Percentiles rank a stretch among this genome's conserved stretches.
Evolutionary conservation across 2,888 invertebrate species (phyloP).

Genomic region (Ellobium chinense): DNA sequence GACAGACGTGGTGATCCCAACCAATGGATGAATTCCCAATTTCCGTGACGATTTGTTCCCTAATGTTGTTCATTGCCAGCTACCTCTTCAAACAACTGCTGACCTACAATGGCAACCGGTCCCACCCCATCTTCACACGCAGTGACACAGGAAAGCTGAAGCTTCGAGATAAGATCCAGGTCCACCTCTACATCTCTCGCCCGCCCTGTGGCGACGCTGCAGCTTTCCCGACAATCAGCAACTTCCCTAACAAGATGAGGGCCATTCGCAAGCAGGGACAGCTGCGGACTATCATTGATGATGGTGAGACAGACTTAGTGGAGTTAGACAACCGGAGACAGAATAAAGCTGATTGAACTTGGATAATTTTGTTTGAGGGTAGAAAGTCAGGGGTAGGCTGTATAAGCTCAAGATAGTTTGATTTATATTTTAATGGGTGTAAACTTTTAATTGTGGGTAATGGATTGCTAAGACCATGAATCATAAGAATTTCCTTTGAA

Average conservation of each 20-base stretch:
- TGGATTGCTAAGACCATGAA: too few relatives aligned
- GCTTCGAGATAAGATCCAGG: conserved; percentile 52
- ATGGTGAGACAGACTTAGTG: conserved; percentile 47
- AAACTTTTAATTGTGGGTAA: too few relatives aligned
- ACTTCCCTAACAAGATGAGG: conserved; percentile 53
- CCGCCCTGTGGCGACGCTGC: conserved; percentile 60
- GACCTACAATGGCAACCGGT: conserved; percentile 45
- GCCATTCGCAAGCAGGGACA: conserved; percentile 57
- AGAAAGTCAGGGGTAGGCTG: too few relatives aligned
- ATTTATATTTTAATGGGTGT: too few relatives aligned
- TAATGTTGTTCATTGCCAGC: conserved; percentile 25
- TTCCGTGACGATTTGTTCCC: too few relatives aligned
- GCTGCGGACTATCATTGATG: conserved; percentile 56
- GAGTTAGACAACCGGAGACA: not conserved
- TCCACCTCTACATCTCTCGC: conserved; percentile 57
- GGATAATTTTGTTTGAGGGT: too few relatives aligned
- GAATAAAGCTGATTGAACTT: too few relatives aligned
- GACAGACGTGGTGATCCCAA: too few relatives aligned
- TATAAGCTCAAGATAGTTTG: too few relatives aligned
- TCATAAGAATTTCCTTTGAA: too few relatives aligned
- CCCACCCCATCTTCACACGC: conserved; percentile 50
- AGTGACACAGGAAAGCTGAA: conserved; percentile 51
- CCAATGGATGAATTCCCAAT: too few relatives aligned
- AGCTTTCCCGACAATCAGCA: conserved; percentile 58
- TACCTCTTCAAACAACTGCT: conserved; percentile 52